These are phyloP conservation scores for Xanthostigma xanthostigma DNA, from an alignment of 2,888 invertebrate species.

Conservation along the genomic window DNA sequence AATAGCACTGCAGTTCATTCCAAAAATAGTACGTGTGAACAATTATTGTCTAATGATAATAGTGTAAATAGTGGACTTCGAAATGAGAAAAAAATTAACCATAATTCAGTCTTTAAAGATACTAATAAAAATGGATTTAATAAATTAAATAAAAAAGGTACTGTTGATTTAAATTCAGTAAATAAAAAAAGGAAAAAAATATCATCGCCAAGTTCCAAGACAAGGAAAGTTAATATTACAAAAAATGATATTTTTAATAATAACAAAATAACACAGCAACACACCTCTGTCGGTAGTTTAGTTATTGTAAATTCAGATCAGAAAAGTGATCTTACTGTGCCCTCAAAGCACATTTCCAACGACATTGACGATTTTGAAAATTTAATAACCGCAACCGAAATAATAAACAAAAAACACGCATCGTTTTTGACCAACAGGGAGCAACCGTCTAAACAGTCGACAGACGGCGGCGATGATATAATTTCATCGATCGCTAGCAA, in stretches of 20 bases:
- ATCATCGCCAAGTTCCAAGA: slow-evolving; percentile 3
- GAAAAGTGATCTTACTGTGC: neutral
- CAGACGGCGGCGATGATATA: neutral
- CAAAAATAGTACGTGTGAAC: too few species aligned
- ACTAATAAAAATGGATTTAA: neutral
- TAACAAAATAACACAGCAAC: slow-evolving; percentile 9
- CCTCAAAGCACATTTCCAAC: too few species aligned
- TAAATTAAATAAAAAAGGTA: neutral
- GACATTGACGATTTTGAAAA: slow-evolving; percentile 38
- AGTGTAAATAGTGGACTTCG: neutral
- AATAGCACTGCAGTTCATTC: too few species aligned
- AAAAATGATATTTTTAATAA: slow-evolving; percentile 9
- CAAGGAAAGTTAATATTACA: slow-evolving; percentile 4
- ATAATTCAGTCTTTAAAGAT: neutral
- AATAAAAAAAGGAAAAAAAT: neutral
- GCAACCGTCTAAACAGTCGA: neutral
- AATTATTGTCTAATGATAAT: neutral
- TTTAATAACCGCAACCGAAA: slow-evolving; percentile 38
- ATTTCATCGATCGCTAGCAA: too few species aligned
- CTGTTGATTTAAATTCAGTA: neutral
- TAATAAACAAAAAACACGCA: slow-evolving; percentile 34
- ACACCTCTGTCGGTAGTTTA: neutral
- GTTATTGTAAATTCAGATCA: neutral
- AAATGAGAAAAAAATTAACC: neutral
- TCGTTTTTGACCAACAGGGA: slow-evolving; percentile 20